Evolutionary conservation across 2,113 vertebrate genomes (phyloP), one percentile per base, ranked within the genome.

Genomic region (Ictidomys tridecemlineatus): DNA sequence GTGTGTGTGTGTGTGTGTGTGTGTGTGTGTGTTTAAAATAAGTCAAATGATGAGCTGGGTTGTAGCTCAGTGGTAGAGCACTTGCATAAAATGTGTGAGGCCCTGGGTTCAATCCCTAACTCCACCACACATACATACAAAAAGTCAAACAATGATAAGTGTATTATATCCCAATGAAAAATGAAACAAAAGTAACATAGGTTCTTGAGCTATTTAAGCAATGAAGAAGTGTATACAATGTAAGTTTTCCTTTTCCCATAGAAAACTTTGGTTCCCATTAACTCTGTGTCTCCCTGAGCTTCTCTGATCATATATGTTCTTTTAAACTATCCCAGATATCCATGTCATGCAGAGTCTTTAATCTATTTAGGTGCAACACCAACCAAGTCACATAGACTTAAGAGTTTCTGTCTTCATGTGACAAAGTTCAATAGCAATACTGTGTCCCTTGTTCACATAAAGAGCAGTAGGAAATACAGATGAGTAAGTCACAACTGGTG

Each of bases 151-250:
- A 39, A 70, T 14, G 56, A 28, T 74, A 18, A 92, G 48, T 8
- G 8, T 45, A 45, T 45, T 45, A 45, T 45, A 45, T 45, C 42
- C 42, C 42, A 45, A 69, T 79, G 34, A 61, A 58, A 67, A 32
- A 93, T 67, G 6, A 56, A 61, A 67, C 4, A 89, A 94, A 76
- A n/a, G 34, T 72, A 95, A 91, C 78, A 76, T 34, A 28, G 61
- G 42, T 12, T 90, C 16, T 79, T 85, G n/a, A 92, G 65, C 85
- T 94, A 93, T 51, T 91, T 45, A 90, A 88, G 73, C 32, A 89
- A 86, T 56, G 18, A 30, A 89, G 16, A 83, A 82, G 22, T 61
- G 32, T 85, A 53, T 77, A 90, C 12, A 94, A 83, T 82, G 65
- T 58, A 91, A 76, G 53, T 26, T 67, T 78, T 74, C 45, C 51